Percentiles rank a stretch among this genome's conserved stretches.
Conservation (phyloP, 2,888 invertebrate species). For the Carterocephalus palaemon region DNA sequence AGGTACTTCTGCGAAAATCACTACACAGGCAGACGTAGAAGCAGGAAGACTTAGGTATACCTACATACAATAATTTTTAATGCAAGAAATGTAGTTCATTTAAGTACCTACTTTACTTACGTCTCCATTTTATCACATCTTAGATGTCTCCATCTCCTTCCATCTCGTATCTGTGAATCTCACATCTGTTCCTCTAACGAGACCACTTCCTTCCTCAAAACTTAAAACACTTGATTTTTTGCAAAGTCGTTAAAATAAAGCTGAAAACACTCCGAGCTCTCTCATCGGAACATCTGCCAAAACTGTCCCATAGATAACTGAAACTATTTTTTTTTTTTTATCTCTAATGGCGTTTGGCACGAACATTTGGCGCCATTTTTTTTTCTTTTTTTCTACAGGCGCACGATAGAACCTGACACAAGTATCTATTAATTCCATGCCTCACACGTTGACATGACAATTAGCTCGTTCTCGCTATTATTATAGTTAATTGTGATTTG, state of each 20-base stretch:
- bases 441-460: slow-evolving; percentile 57
- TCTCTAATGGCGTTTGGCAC: slow-evolving; percentile 54
- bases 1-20: too few species aligned
- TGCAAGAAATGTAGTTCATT: too few species aligned
- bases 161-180: slow-evolving; percentile 7
- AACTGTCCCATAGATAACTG: slow-evolving; percentile 38
- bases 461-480: slow-evolving; percentile 32
- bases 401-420: too few species aligned
- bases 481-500: slow-evolving; percentile 29
- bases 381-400: slow-evolving; percentile 38
- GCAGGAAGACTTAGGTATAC: too few species aligned
- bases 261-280: slow-evolving; percentile 17
- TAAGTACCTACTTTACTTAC: too few species aligned
- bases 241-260: slow-evolving; percentile 12
- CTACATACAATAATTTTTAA: too few species aligned
- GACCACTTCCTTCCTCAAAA: slow-evolving; percentile 40
- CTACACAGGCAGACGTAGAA: too few species aligned
- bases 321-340: slow-evolving; percentile 50
- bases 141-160: slow-evolving; percentile 9
- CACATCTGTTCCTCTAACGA: slow-evolving; percentile 30
- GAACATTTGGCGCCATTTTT: slow-evolving; percentile 58
- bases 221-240: slow-evolving; percentile 27
- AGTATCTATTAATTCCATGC: too few species aligned
- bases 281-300: slow-evolving; percentile 47
- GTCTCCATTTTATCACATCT: slow-evolving; percentile 14